Conservation (phyloP, 2,888 invertebrate genomes). For the Nomada goodeniana region DNA sequence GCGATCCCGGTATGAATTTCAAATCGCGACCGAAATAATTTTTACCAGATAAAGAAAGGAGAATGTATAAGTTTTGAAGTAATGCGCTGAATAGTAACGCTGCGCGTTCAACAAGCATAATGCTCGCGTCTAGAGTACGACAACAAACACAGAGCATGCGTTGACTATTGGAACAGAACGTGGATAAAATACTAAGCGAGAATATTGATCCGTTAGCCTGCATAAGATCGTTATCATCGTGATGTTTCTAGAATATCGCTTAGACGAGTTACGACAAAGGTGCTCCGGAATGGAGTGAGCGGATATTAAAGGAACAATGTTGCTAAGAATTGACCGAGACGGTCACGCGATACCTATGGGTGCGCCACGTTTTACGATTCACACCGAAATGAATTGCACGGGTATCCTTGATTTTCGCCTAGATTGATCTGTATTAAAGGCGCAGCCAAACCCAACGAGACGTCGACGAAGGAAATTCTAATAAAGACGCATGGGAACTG, state of each 20-base stretch:
- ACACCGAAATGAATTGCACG: constrained; percentile 39
- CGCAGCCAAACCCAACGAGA: not conserved
- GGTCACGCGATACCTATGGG: constrained; percentile 66
- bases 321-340: constrained; percentile 26
- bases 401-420: constrained; percentile 26
- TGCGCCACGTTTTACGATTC: constrained; percentile 51
- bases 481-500: constrained; percentile 52
- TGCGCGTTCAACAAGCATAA: not conserved
- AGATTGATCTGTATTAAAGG: constrained; percentile 27
- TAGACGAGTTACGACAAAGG: constrained; percentile 24
- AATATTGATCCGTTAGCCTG: constrained; percentile 49
- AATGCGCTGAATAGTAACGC: not conserved
- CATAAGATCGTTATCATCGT: constrained; percentile 45
- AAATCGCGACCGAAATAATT: no score
- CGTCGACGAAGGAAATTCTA: constrained; percentile 29
- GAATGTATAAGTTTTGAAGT: not conserved
- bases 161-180: constrained; percentile 7
- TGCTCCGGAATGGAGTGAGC: constrained; percentile 38
- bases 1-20: no score
- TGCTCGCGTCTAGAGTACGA: not conserved
- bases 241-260: constrained; percentile 40
- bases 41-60: not conserved
- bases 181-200: constrained; percentile 27
- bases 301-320: constrained; percentile 48
- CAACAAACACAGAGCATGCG: not conserved